A percentile compares a stretch with the other conserved stretches of the same genome.
phyloP scores from a whole-genome alignment of 2,113 vertebrate genomes.

The Synchiropus splendidus region DNA sequence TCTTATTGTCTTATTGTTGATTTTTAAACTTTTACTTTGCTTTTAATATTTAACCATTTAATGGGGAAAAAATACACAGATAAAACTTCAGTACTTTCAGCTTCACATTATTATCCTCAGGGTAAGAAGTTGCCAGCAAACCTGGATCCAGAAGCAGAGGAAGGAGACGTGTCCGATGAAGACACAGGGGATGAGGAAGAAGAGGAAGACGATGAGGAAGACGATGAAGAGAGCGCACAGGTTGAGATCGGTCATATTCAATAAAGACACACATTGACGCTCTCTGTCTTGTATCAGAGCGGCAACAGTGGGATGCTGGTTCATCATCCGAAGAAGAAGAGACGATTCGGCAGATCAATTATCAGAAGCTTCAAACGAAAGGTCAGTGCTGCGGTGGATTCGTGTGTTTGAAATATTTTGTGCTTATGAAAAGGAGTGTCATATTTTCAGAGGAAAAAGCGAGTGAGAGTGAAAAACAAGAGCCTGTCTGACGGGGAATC shows the following conservation, averaged over 20 bases:
- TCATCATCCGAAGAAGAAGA: constrained; percentile 65
- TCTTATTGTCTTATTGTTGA: no score
- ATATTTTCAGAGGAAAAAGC: constrained; percentile 74
- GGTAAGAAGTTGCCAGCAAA: constrained; percentile 89
- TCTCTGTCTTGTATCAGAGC: constrained; percentile 35
- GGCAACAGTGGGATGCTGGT: constrained; percentile 47
- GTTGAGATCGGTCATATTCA: constrained; percentile 3
- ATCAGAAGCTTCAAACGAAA: constrained; percentile 84
- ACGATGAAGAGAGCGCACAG: constrained; percentile 27
- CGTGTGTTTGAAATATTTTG: no score
- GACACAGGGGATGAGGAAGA: constrained; percentile 90
- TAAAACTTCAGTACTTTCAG: no score
- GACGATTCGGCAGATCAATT: constrained; percentile 64
- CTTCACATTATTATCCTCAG: constrained; percentile 54
- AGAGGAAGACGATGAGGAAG: constrained; percentile 52
- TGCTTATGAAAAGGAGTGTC: neutral
- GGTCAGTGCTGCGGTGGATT: constrained; percentile 59
- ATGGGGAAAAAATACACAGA: no score
- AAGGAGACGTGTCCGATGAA: constrained; percentile 94
- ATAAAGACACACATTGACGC: neutral
- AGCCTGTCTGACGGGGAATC: constrained; percentile 73
- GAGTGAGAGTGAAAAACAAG: constrained; percentile 68
- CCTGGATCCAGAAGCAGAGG: constrained; percentile 81
- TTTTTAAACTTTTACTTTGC: no score
- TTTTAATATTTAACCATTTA: no score